Percentiles rank a stretch among this genome's conserved stretches.
phyloP scores from a whole-genome alignment of 2,797 vertebrate species.

The Syngnathus rostellatus region DNA sequence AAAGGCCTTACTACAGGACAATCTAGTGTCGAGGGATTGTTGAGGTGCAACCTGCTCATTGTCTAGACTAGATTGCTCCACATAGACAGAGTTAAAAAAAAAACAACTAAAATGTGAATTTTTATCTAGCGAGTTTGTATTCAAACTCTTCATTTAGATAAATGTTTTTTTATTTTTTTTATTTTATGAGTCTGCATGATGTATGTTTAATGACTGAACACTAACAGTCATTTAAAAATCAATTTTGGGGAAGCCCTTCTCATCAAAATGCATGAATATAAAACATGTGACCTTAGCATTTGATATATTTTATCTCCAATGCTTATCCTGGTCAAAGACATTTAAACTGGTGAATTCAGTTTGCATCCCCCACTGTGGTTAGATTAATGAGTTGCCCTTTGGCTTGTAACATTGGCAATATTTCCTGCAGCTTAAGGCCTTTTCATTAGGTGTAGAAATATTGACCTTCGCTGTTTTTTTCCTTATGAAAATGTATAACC shows the following conservation, averaged over 20 bases:
- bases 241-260: conserved; percentile 38
- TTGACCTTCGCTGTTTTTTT: conserved; percentile 67
- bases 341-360: conserved; percentile 55
- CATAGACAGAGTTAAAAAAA: neutral
- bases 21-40: conserved; percentile 11
- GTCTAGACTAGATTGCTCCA: conserved; percentile 9
- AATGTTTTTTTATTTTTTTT: neutral
- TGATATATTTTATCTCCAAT: conserved; percentile 57
- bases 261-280: conserved; percentile 50
- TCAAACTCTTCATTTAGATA: neutral
- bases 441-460: conserved; percentile 77
- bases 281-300: conserved; percentile 57
- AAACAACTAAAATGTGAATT: conserved; percentile 5
- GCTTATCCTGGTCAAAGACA: conserved; percentile 59
- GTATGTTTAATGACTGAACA: no score
- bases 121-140: conserved; percentile 17
- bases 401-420: conserved; percentile 65
- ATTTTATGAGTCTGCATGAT: no score
- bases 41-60: conserved; percentile 22
- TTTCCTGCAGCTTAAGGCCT: conserved; percentile 70
- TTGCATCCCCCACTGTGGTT: conserved; percentile 59
- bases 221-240: conserved; percentile 11
- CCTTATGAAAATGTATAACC: conserved; percentile 73
- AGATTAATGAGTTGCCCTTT: conserved; percentile 82
- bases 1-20: conserved; percentile 55